These are phyloP conservation scores for Macrosoma leucophasiata DNA, from an alignment of 2,888 invertebrate genomes.

Conservation along the genomic window DNA sequence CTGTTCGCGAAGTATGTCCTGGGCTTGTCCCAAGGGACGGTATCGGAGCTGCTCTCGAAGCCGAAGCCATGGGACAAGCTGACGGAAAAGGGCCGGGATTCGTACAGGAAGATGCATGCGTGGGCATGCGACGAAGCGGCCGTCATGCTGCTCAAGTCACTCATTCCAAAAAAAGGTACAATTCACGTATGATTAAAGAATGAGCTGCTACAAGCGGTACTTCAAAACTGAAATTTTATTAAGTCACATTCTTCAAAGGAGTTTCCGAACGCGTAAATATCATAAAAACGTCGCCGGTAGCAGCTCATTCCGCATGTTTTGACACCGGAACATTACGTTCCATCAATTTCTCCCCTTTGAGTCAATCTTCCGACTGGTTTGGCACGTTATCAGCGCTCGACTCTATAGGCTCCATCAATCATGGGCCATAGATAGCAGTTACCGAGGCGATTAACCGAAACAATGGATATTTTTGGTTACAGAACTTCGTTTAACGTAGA, in stretches of 20 bases:
- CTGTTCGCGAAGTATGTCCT: constrained; percentile 99
- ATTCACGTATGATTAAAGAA: constrained; percentile 42
- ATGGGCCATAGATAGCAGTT: constrained; percentile 43
- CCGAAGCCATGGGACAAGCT: constrained; percentile 99
- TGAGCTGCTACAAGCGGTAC: constrained; percentile 19
- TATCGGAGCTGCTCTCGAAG: constrained; percentile 97
- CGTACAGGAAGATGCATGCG: constrained; percentile 99
- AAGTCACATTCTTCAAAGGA: no score
- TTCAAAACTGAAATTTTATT: background rate
- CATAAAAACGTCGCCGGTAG: no score
- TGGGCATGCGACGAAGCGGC: constrained; percentile 99
- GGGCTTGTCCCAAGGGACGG: constrained; percentile 97
- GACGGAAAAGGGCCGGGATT: constrained; percentile 99
- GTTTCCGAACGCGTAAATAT: background rate
- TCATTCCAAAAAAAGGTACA: constrained; percentile 98
- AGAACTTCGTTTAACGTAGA: no score
- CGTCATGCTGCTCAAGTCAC: constrained; percentile 96
- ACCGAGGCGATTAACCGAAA: constrained; percentile 51
- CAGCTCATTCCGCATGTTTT: constrained; percentile 37
- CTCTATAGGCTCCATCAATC: constrained; percentile 66
- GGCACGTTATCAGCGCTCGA: constrained; percentile 49
- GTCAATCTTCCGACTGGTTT: constrained; percentile 57
- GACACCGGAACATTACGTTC: constrained; percentile 35
- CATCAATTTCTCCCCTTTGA: constrained; percentile 39
- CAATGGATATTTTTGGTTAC: constrained; percentile 51